Percentiles rank a stretch among this genome's conserved stretches.
Conservation (phyloP, 2,888 invertebrate species). For the Cerastis rubricosa region DNA sequence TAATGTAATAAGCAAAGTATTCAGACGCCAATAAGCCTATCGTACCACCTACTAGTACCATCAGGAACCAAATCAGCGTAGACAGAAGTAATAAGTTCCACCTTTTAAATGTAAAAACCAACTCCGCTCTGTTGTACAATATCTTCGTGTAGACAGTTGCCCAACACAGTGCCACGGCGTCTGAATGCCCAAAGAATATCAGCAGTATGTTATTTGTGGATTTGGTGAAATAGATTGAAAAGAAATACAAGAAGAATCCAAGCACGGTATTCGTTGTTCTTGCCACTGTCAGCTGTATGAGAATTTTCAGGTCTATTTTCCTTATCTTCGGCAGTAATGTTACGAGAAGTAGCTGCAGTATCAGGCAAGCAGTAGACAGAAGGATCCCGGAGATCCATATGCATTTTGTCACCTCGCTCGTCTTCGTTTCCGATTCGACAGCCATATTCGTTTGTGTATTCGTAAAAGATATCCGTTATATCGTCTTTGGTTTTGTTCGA, state of each 20-base stretch:
- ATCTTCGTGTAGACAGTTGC: conserved; percentile 15
- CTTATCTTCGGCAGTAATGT: conserved; percentile 20
- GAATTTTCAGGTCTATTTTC: conserved; percentile 13
- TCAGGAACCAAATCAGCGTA: conserved; percentile 18
- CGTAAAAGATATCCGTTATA: background rate
- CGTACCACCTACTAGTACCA: conserved; percentile 7
- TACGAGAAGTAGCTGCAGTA: conserved; percentile 7
- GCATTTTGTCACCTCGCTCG: background rate
- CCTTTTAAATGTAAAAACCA: conserved; percentile 13
- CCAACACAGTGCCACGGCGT: conserved; percentile 27
- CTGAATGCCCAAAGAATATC: conserved; percentile 9
- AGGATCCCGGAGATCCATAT: conserved; percentile 18
- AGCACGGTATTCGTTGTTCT: conserved; percentile 7
- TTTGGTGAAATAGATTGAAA: background rate
- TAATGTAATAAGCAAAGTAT: conserved; percentile 7
- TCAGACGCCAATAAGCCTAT: conserved; percentile 12
- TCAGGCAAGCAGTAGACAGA: conserved; percentile 12
- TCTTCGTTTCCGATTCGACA: background rate
- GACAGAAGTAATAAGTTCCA: conserved; percentile 21
- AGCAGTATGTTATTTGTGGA: background rate
- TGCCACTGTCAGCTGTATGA: conserved; percentile 28
- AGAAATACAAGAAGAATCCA: conserved; percentile 8
- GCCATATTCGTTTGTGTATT: conserved; percentile 3
- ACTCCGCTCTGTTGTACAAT: background rate
- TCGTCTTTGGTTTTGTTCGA: conserved; percentile 7